Conservation (phyloP, 2,113 vertebrate species). For the Sinocyclocheilus grahami region DNA sequence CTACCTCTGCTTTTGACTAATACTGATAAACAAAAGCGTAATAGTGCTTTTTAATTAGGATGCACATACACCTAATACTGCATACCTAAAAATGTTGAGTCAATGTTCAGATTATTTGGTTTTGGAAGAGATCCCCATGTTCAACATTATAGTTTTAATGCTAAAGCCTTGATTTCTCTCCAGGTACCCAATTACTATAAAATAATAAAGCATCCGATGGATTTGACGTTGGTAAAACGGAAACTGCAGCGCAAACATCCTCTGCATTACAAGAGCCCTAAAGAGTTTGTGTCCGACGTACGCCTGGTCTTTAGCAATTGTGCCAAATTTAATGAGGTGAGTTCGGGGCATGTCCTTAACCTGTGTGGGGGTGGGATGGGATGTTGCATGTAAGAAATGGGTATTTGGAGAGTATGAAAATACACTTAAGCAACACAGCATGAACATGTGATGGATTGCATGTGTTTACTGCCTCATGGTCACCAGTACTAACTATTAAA, state of each 20-base stretch:
- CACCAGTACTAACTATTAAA: conserved; percentile 7
- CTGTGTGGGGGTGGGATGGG: conserved; percentile 7
- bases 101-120: neutral
- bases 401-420: neutral
- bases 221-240: conserved; percentile 93
- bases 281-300: conserved; percentile 93
- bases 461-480: neutral
- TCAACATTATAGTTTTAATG: neutral
- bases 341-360: conserved; percentile 72
- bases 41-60: neutral
- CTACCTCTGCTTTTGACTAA: too few relatives aligned
- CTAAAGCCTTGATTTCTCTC: neutral
- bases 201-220: conserved; percentile 98
- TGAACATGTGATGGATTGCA: neutral
- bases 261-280: conserved; percentile 87
- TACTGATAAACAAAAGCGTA: too few relatives aligned
- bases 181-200: conserved; percentile 99
- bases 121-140: neutral
- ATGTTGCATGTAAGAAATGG: conserved; percentile 35
- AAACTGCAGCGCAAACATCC: conserved; percentile 91
- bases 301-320: conserved; percentile 98
- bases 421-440: conserved; percentile 25
- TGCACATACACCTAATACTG: neutral
- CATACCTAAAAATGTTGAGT: neutral
- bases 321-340: conserved; percentile 99